Evolutionary conservation across 2,888 invertebrate species (phyloP).

Genomic region (Spatulosminthurus flaviceps): DNA sequence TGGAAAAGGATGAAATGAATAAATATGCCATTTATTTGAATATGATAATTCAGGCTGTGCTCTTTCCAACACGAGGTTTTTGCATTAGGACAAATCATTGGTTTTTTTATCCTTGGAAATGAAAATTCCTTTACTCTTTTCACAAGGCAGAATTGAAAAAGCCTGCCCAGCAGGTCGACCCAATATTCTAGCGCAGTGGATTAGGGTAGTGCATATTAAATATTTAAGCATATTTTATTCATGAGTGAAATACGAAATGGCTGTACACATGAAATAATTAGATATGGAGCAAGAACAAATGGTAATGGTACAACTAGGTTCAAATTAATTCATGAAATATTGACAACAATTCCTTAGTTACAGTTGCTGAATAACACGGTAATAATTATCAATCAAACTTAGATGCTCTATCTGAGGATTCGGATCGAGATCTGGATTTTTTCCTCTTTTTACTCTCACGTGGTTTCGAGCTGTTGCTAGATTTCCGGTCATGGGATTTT

Average conservation of each 20-base stretch:
- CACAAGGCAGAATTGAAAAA: no score
- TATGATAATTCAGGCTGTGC: no score
- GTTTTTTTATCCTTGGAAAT: no score
- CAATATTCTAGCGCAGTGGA: no score
- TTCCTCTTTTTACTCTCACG: constrained; percentile 30
- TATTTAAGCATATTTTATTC: not conserved
- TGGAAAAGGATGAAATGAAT: no score
- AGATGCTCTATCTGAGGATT: constrained; percentile 42
- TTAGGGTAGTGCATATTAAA: no score
- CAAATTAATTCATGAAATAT: not conserved
- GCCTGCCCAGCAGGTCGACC: no score
- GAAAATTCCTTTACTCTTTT: no score
- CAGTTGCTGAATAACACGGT: no score
- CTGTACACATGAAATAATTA: constrained; percentile 6
- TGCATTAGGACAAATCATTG: no score
- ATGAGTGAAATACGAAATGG: constrained; percentile 2
- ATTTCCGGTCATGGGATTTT: constrained; percentile 18
- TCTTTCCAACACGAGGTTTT: no score
- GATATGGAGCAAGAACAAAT: not conserved
- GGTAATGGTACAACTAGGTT: not conserved
- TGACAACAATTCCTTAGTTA: not conserved
- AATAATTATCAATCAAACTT: not conserved
- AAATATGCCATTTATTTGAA: no score
- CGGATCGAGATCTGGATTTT: constrained; percentile 45
- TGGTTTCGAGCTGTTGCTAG: constrained; percentile 19